Percentiles rank a stretch among this genome's conserved stretches.
Evolutionary conservation across 1,140 invertebrate genomes (phyloP).

Genomic region (Neuroterus valhalla): DNA sequence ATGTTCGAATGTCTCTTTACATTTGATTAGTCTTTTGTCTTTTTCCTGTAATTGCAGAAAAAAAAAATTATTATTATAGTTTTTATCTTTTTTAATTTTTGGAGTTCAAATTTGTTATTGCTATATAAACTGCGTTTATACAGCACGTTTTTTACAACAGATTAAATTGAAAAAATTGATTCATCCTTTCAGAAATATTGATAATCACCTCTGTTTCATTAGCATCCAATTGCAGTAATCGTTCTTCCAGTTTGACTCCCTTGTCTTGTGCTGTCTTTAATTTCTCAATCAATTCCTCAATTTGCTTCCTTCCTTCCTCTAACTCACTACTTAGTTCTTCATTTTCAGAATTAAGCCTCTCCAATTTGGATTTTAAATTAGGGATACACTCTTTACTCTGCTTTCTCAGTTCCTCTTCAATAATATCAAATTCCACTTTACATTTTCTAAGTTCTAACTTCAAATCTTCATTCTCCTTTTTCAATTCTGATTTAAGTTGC

Average conservation of each 20-base stretch:
- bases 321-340: slow-evolving; percentile 29
- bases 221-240: slow-evolving; percentile 42
- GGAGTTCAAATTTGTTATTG: too few species aligned
- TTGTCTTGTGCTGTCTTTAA: slow-evolving; percentile 32
- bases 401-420: slow-evolving; percentile 41
- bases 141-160: not conserved
- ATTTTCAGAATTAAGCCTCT: slow-evolving; percentile 34
- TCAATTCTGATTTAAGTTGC: slow-evolving; percentile 35
- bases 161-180: not conserved
- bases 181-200: too few species aligned
- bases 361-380: slow-evolving; percentile 38
- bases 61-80: too few species aligned
- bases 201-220: slow-evolving; percentile 43
- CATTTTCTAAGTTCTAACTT: slow-evolving; percentile 30
- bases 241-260: slow-evolving; percentile 41
- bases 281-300: not conserved
- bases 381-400: slow-evolving; percentile 36
- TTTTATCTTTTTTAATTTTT: too few species aligned
- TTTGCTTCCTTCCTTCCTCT: not conserved
- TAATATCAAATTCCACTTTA: slow-evolving; percentile 39
- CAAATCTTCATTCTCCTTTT: slow-evolving; percentile 24
- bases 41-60: too few species aligned
- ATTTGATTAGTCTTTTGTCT: too few species aligned
- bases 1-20: too few species aligned
- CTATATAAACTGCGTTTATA: too few species aligned